Evolutionary conservation across 1,140 invertebrate species (phyloP), one percentile per base, ranked within the genome.

Genomic region (Cheumatopsyche charites): DNA sequence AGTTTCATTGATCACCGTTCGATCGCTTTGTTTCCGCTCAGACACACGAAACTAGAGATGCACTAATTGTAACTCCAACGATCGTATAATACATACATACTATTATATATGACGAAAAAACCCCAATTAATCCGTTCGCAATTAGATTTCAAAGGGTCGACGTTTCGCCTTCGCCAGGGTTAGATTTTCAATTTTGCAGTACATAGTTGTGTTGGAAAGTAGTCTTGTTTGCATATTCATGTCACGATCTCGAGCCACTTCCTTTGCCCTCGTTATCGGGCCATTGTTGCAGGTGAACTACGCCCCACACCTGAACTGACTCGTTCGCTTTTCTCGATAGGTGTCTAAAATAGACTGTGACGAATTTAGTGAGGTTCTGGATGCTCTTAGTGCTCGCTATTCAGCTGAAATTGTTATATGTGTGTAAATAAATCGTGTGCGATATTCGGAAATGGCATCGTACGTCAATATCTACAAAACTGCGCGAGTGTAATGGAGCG

Each of bases 181-280:
- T 5, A 5, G 47, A n/a, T 52, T 52, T 52, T 52, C 47, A 52
- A 62, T 62, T 41, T 62, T 41, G 3, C 17, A 15, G 21, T 36
- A 9, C 29, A 1, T 52, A 7, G 15, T 52, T 52, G 47, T 17
- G 15, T 36, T 17, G 19, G 47, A 52, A 19, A 52, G 45, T 47
- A 52, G 47, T 15, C 47, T 52, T 52, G 47, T 41, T 62, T 62
- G 58, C 58, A 62, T 62, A 62, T 62, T 62, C 58, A 62, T 62
- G 58, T 62, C 58, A 26, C 58, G 58, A 41, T 52, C 47, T 52
- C 58, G 19, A 21, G n/a, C 58, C 23, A 62, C 58, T 62, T 26
- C 58, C 58, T 6, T 5, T 26, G 58, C 12, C 23, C 58, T 62
- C 58, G 58, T 62, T 62, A 62, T 62, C 58, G 58, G 12, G n/a